Percentiles rank a stretch among this genome's conserved stretches.
Evolutionary conservation across 2,797 vertebrate genomes (phyloP).

Genomic region (Botia kubotai): DNA sequence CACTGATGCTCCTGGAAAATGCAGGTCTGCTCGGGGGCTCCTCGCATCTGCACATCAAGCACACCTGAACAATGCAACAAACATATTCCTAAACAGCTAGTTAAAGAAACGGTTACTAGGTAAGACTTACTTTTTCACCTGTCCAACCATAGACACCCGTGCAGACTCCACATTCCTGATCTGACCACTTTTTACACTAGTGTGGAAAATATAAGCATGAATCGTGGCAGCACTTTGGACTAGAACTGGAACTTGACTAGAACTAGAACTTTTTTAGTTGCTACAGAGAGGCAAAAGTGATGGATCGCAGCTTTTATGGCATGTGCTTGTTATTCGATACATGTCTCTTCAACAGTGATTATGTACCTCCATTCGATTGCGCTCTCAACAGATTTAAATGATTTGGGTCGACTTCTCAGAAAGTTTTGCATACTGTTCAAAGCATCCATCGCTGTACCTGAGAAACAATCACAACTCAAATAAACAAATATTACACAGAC

Average conservation of each 20-base stretch:
- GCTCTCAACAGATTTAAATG: constrained; percentile 95
- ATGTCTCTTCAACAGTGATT: background rate
- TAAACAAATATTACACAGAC: too few species aligned
- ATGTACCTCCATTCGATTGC: constrained; percentile 98
- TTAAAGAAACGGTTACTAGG: background rate
- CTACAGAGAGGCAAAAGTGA: too few species aligned
- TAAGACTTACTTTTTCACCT: constrained; percentile 85
- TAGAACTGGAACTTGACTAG: too few species aligned
- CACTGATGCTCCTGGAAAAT: constrained; percentile 88
- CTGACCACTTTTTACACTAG: constrained; percentile 96
- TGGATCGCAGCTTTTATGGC: too few species aligned
- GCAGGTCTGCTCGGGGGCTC: constrained; percentile 82
- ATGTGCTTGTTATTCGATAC: too few species aligned
- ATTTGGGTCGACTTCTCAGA: constrained; percentile 95
- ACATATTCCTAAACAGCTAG: background rate
- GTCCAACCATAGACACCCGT: constrained; percentile 96
- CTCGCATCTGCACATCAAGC: constrained; percentile 82
- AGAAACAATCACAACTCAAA: constrained; percentile 1
- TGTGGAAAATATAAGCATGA: background rate
- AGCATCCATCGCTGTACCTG: constrained; percentile 98
- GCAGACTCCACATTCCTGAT: constrained; percentile 96
- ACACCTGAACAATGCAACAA: background rate
- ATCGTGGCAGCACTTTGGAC: background rate
- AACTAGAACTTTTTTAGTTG: too few species aligned
- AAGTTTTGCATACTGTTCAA: constrained; percentile 99